Base-by-base conservation (phyloP, 1,140 invertebrate genomes). In the Globodera rostochiensis region DNA sequence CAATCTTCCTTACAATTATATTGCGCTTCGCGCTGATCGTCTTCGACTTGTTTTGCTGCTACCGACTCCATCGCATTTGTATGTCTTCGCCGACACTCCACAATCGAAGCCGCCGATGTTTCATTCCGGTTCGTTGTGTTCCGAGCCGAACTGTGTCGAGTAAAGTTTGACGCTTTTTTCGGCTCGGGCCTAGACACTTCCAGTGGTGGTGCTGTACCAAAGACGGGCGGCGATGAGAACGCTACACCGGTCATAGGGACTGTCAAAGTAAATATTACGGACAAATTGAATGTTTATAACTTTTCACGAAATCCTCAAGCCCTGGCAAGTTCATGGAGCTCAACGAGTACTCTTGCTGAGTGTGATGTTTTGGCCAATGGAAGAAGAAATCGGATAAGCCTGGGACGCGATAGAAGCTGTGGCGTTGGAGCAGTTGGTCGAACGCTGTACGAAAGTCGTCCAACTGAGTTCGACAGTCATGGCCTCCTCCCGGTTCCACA, bases 301-400 rank as follows among this genome's bases (percentile, higher is more conserved):
- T 49, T 15, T 66, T 21, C 74, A 53, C 74, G n/a, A 36, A 75
- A 11, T 75, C 74, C 19, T 75, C 74, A 21, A 49, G 49, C 21
- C 50, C 71, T 7, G 74, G 74, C 21, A 53, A 11, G 49, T 75
- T 75, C 74, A 53, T 75, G 19, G 46, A 19, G n/a, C 60, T 66
- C 60, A 66, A 15, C 60, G 60, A 66, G 13, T 66, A 21, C 13
- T 66, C 60, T 66, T 66, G 13, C 60, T 25, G 36, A 4, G 36
- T 36, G 36, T 36, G 36, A 36, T 36, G 36, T 36, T 84, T 81
- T 46, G 84, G 84, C 84, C 84, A 84, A 84, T 85, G 87, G 57
- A 85, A 85, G 49, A 87, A 85, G 53, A 84, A 85, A 64, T 85
- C 83, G 1, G 46, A 60, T 15, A 85, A 77, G 25, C 79, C 86